Percentiles rank a stretch among this genome's conserved stretches.
These are phyloP conservation scores for Salvelinus namaycush DNA, from an alignment of 2,113 vertebrate genomes.

Conservation along the genomic window DNA sequence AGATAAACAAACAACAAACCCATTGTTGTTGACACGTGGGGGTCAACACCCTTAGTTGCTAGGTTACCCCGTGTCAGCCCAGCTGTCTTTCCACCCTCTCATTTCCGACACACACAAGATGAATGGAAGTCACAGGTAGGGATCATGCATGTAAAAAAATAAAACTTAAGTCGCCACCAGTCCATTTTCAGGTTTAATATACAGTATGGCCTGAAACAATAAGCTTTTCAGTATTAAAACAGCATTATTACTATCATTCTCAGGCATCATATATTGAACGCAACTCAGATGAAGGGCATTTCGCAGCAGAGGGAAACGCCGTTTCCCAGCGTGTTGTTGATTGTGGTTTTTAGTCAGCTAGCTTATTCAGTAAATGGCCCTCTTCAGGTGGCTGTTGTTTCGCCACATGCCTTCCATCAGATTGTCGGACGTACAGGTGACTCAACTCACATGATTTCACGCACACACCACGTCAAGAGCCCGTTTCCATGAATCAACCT, in stretches of 20 bases:
- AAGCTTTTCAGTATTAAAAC: too few relatives aligned
- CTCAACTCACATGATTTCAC: neutral
- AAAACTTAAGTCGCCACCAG: too few relatives aligned
- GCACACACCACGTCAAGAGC: neutral
- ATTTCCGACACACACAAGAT: neutral
- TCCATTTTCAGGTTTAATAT: neutral
- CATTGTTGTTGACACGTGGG: neutral
- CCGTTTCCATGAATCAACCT: neutral
- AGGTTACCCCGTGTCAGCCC: neutral
- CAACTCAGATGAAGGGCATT: too few relatives aligned
- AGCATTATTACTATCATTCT: too few relatives aligned
- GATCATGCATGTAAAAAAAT: too few relatives aligned
- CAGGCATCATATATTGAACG: too few relatives aligned
- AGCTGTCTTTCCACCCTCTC: neutral
- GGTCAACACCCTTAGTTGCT: slow-evolving; percentile 1
- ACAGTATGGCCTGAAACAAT: neutral
- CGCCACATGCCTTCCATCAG: too few relatives aligned
- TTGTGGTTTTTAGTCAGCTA: too few relatives aligned
- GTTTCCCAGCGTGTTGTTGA: too few relatives aligned
- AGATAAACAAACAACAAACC: neutral
- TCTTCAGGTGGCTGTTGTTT: too few relatives aligned
- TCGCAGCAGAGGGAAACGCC: too few relatives aligned
- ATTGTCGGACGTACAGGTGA: neutral
- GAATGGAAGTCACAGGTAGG: neutral
- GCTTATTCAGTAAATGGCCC: too few relatives aligned